Evolutionary conservation across 2,113 vertebrate genomes (phyloP).

Genomic region (Pongo abelii): DNA sequence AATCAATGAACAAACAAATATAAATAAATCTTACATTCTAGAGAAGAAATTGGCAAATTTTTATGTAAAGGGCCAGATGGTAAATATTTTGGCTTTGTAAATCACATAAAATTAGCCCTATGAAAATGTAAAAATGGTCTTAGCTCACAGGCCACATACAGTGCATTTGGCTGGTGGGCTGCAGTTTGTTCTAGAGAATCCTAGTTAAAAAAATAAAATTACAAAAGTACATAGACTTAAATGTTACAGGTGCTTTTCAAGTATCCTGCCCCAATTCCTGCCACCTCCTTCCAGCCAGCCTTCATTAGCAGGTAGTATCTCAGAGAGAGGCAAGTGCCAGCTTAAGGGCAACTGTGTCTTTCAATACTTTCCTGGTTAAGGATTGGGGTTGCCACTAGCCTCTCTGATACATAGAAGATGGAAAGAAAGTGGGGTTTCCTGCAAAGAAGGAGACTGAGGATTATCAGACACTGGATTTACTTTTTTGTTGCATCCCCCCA

Average conservation of each 20-base stretch:
- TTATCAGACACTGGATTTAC: not conserved
- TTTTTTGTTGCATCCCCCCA: not conserved
- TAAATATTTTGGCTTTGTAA: conserved; percentile 8
- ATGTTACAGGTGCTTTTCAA: not conserved
- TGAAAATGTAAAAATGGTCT: conserved; percentile 7
- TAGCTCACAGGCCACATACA: not conserved
- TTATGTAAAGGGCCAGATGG: not conserved
- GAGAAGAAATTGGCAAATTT: not conserved
- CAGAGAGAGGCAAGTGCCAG: not conserved
- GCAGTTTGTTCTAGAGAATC: not conserved
- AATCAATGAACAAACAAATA: not conserved
- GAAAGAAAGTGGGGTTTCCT: not conserved
- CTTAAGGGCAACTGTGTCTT: not conserved
- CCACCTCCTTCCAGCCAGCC: not conserved
- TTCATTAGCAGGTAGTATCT: not conserved
- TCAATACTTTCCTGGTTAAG: not conserved
- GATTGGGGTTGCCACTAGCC: not conserved
- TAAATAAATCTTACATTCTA: not conserved
- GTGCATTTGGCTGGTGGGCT: not conserved
- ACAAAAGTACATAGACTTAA: not conserved
- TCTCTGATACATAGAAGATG: not conserved
- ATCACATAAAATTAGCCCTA: not conserved
- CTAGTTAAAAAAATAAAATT: not conserved
- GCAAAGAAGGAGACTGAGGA: not conserved
- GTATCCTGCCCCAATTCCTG: not conserved